A percentile compares a stretch with the other conserved stretches of the same genome.
These are phyloP conservation scores for Alethe diademata DNA, from an alignment of 2,113 vertebrate species.

Conservation along the genomic window DNA sequence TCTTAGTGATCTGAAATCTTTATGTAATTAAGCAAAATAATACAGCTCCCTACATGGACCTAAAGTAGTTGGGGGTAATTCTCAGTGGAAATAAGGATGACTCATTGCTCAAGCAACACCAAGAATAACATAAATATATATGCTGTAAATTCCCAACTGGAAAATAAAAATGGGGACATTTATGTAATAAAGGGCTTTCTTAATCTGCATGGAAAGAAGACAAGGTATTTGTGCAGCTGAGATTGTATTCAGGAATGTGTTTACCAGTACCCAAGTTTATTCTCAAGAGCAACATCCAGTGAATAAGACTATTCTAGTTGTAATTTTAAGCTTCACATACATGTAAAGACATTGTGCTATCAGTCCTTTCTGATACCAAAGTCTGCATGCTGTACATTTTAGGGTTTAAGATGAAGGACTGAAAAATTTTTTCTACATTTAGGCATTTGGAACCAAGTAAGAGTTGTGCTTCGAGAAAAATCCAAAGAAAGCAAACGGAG, in stretches of 20 bases:
- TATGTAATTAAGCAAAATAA: conserved; percentile 58
- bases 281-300: conserved; percentile 21
- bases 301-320: not conserved
- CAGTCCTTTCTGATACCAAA: not conserved
- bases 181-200: conserved; percentile 22
- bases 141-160: not conserved
- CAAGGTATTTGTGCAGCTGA: conserved; percentile 4
- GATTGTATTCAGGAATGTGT: not conserved
- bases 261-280: conserved; percentile 13
- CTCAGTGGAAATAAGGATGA: conserved; percentile 54
- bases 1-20: conserved; percentile 37
- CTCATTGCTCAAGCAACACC: conserved; percentile 25
- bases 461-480: not conserved
- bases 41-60: conserved; percentile 29
- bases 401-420: not conserved
- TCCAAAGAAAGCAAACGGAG: not conserved
- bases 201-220: not conserved
- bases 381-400: not conserved
- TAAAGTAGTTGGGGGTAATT: conserved; percentile 39
- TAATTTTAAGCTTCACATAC: conserved; percentile 20
- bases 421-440: not conserved
- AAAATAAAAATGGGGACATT: conserved; percentile 36
- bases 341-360: not conserved
- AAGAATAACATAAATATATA: conserved; percentile 12
- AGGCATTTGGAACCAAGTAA: not conserved